phyloP scores from a whole-genome alignment of 2,797 vertebrate genomes.

The Tachyglossus aculeatus region DNA sequence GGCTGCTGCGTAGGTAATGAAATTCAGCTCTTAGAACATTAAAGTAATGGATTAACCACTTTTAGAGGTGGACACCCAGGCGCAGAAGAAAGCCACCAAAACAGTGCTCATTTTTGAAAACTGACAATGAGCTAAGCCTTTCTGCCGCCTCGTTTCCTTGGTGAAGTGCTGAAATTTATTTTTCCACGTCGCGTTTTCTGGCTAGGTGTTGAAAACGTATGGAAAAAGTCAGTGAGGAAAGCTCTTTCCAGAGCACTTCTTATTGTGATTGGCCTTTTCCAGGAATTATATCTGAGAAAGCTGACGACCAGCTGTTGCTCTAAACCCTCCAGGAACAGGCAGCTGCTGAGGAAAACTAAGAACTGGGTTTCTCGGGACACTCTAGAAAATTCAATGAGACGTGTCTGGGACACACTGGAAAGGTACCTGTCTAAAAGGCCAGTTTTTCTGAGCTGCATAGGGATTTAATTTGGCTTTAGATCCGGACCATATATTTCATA shows the following conservation, averaged over 20 bases:
- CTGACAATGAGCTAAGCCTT: neutral
- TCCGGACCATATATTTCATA: too few relatives aligned
- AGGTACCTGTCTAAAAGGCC: too few relatives aligned
- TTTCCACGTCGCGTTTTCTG: slow-evolving; percentile 13
- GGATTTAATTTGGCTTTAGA: too few relatives aligned
- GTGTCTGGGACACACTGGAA: too few relatives aligned
- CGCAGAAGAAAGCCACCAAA: neutral
- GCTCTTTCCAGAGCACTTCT: slow-evolving; percentile 12
- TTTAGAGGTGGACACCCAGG: neutral
- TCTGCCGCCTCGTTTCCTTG: neutral
- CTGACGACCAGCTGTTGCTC: too few relatives aligned
- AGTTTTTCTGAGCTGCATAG: too few relatives aligned
- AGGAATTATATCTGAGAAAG: neutral
- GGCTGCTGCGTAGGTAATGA: neutral
- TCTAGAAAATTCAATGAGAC: too few relatives aligned
- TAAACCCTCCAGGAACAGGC: too few relatives aligned
- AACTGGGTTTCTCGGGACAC: too few relatives aligned
- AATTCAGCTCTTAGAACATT: neutral
- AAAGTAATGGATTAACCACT: neutral
- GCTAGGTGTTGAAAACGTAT: slow-evolving; percentile 10
- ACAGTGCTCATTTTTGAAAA: neutral
- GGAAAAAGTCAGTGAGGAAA: neutral
- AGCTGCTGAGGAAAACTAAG: too few relatives aligned
- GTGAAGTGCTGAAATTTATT: slow-evolving; percentile 20
- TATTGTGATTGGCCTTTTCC: neutral